phyloP scores from a whole-genome alignment of 2,113 vertebrate species.

The Phyllostomus hastatus region DNA sequence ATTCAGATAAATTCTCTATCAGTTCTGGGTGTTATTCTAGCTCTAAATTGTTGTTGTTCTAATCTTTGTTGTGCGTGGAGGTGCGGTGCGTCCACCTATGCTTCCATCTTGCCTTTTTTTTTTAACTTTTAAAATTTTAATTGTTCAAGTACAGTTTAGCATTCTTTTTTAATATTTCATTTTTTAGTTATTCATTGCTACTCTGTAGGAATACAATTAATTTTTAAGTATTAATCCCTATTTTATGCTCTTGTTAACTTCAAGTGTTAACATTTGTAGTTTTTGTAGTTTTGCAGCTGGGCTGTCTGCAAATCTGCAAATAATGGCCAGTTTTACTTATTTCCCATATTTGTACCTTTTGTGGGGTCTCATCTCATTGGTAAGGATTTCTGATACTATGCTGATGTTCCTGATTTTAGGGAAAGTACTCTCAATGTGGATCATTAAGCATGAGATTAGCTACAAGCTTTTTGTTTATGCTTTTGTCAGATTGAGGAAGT shows the following conservation, averaged over 20 bases:
- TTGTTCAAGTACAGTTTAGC: neutral
- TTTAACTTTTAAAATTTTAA: no score
- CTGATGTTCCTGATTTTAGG: neutral
- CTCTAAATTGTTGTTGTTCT: no score
- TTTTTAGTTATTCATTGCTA: neutral
- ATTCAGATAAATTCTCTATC: no score
- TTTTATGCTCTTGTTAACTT: neutral
- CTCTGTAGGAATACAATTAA: neutral
- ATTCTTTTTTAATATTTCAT: neutral
- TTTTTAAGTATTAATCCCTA: neutral
- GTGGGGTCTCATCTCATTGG: neutral
- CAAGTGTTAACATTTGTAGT: no score
- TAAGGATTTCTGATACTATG: neutral
- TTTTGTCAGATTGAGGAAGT: neutral
- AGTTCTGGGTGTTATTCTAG: no score
- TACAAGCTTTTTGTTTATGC: neutral
- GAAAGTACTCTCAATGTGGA: neutral
- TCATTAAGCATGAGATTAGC: neutral
- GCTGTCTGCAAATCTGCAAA: neutral
- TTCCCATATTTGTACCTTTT: neutral
- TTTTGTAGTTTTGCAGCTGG: neutral
- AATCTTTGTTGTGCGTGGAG: no score
- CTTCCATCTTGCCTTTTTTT: no score
- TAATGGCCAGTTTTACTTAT: neutral
- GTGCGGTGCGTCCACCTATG: no score